Evolutionary conservation across 2,113 vertebrate species (phyloP).

Genomic region (Sinocyclocheilus rhinocerous): DNA sequence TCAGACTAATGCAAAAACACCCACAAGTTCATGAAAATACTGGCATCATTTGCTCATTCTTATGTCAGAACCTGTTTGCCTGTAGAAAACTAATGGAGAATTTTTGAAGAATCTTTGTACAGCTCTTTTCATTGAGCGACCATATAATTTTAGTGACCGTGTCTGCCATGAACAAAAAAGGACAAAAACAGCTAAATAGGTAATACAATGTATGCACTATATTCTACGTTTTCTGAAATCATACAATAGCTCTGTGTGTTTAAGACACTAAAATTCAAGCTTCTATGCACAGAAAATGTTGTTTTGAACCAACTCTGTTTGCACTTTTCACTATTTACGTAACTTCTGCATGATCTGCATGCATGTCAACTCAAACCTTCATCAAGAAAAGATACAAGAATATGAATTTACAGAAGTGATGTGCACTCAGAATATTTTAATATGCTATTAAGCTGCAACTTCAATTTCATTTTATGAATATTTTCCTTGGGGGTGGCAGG

Average conservation of each 20-base stretch:
- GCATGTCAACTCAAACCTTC: neutral
- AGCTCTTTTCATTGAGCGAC: neutral
- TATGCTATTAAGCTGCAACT: slow-evolving; percentile 99
- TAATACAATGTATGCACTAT: neutral
- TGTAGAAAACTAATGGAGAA: neutral
- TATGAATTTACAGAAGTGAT: slow-evolving; percentile 99
- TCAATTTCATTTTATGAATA: slow-evolving; percentile 99
- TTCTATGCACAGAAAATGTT: too few relatives aligned
- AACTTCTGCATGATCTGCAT: neutral
- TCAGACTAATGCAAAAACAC: slow-evolving; percentile 1
- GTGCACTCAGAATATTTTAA: slow-evolving; percentile 98
- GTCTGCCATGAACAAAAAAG: too few relatives aligned
- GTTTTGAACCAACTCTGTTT: too few relatives aligned
- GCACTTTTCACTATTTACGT: too few relatives aligned
- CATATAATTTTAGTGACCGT: too few relatives aligned
- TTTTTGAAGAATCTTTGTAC: too few relatives aligned
- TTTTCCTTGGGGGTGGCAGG: slow-evolving; percentile 99
- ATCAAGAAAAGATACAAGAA: slow-evolving; percentile 87
- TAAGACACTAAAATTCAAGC: too few relatives aligned
- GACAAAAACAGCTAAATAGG: too few relatives aligned
- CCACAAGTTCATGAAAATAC: neutral
- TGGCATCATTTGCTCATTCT: neutral
- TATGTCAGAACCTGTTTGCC: neutral
- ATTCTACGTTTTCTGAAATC: neutral
- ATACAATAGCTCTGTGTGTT: too few relatives aligned